A percentile compares a stretch with the other conserved stretches of the same genome.
phyloP scores from a whole-genome alignment of 2,113 vertebrate species.

The Cricetomys ansorgei region DNA sequence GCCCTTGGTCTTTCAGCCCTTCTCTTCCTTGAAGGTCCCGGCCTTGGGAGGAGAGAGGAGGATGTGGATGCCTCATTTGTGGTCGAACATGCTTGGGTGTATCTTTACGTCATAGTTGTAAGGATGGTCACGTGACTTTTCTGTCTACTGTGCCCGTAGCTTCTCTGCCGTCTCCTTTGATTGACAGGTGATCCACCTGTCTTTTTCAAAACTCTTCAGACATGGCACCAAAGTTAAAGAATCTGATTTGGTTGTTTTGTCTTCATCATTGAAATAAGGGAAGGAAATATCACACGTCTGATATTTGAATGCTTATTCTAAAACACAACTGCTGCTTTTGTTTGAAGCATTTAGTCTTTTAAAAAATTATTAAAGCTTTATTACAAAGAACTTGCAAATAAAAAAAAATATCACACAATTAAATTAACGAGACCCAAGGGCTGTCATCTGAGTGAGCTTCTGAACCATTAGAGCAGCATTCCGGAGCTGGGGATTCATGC shows the following conservation, averaged over 20 bases:
- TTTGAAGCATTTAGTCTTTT: neutral
- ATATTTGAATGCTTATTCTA: constrained; percentile 11
- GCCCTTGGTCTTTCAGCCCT: neutral
- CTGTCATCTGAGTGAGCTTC: neutral
- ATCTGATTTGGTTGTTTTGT: constrained; percentile 46
- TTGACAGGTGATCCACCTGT: neutral
- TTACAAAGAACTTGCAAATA: neutral
- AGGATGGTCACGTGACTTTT: neutral
- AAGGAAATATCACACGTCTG: neutral
- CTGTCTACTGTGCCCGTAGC: neutral
- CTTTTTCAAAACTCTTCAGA: constrained; percentile 35
- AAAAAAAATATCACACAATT: neutral
- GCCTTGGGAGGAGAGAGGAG: neutral
- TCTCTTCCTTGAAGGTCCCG: neutral
- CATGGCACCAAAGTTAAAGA: constrained; percentile 40
- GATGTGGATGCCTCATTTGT: neutral
- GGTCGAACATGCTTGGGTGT: neutral
- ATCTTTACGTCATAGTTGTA: constrained; percentile 20
- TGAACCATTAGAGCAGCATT: neutral
- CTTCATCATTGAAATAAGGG: constrained; percentile 40
- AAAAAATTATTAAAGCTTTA: neutral
- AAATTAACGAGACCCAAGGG: neutral
- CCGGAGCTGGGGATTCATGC: neutral
- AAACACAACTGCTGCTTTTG: constrained; percentile 40
- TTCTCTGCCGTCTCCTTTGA: constrained; percentile 38